These are phyloP conservation scores for Nematolebias whitei DNA, from an alignment of 2,113 vertebrate genomes.

Conservation along the genomic window DNA sequence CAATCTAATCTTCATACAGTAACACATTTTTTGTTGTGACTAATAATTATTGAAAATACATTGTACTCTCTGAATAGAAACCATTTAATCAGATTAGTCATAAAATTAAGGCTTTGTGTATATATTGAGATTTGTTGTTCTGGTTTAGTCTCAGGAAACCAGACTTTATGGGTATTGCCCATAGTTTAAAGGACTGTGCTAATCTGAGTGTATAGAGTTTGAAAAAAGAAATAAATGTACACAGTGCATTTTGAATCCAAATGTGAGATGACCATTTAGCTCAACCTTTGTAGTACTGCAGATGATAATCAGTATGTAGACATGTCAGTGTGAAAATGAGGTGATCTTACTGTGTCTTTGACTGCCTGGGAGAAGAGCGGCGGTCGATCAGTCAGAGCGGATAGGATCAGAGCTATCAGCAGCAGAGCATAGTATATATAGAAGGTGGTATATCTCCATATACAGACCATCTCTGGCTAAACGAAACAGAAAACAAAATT, in stretches of 20 bases:
- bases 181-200: too few species aligned
- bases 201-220: too few species aligned
- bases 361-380: slow-evolving; percentile 90
- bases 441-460: slow-evolving; percentile 88
- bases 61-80: too few species aligned
- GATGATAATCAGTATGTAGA: not conserved
- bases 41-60: too few species aligned
- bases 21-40: too few species aligned
- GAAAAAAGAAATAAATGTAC: too few species aligned
- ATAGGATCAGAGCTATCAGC: slow-evolving; percentile 85
- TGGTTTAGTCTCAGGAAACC: too few species aligned
- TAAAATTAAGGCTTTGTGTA: too few species aligned
- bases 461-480: slow-evolving; percentile 62
- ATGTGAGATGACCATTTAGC: not conserved
- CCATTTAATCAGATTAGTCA: too few species aligned
- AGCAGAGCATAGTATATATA: slow-evolving; percentile 87
- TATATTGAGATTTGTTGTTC: too few species aligned
- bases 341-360: slow-evolving; percentile 83
- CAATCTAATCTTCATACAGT: too few species aligned
- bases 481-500: not conserved
- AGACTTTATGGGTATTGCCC: too few species aligned
- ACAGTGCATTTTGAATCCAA: not conserved
- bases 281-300: not conserved
- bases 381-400: slow-evolving; percentile 85
- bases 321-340: not conserved